Evolutionary conservation across 1,140 invertebrate species (phyloP).

Genomic region (Bombus balteatus): DNA sequence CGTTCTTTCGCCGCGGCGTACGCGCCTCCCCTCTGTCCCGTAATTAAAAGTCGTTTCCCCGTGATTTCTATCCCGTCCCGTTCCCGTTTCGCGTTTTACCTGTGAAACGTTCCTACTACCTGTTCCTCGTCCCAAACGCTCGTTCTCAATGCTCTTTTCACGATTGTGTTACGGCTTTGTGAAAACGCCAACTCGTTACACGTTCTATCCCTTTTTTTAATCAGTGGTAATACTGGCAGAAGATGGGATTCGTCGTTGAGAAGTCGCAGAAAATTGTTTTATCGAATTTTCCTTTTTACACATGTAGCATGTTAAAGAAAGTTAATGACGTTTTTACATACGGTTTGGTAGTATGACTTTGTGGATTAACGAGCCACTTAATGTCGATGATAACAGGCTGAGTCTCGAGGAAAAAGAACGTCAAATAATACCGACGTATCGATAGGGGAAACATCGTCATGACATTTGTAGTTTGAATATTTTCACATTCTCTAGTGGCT

Average conservation of each 20-base stretch:
- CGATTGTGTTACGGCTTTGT: constrained; percentile 26
- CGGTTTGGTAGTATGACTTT: neutral
- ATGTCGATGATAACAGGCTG: no score
- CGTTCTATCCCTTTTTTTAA: neutral
- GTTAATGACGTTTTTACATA: neutral
- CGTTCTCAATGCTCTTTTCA: constrained; percentile 11
- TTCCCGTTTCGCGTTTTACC: constrained; percentile 36
- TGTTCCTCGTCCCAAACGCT: neutral
- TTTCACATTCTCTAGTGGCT: no score
- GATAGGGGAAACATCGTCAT: no score
- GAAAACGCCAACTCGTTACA: constrained; percentile 24
- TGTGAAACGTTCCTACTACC: neutral
- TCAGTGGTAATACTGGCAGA: constrained; percentile 3
- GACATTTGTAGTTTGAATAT: no score
- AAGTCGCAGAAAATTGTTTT: neutral
- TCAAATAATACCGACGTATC: no score
- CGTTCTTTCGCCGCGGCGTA: constrained; percentile 28
- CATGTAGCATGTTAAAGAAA: neutral
- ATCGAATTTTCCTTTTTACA: neutral
- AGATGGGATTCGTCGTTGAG: neutral
- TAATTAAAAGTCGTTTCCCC: constrained; percentile 54
- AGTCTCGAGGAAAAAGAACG: no score
- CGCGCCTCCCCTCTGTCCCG: constrained; percentile 36
- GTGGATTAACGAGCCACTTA: neutral
- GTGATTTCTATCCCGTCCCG: constrained; percentile 36